Conservation (phyloP, 2,113 vertebrate genomes). For the Anser brachyrhynchus region DNA sequence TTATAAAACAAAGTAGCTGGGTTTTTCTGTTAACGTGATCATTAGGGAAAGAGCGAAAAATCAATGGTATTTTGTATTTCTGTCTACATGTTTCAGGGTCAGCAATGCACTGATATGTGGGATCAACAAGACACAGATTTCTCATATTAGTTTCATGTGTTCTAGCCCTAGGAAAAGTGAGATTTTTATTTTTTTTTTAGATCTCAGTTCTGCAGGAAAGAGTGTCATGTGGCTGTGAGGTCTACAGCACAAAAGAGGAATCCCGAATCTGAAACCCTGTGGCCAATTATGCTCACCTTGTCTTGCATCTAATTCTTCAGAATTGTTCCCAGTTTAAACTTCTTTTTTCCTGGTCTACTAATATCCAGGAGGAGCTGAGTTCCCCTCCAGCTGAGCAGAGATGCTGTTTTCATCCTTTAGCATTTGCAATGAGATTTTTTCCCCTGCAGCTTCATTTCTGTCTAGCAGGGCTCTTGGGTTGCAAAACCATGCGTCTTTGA, state of each 20-base stretch:
- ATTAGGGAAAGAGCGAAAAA: constrained; percentile 45
- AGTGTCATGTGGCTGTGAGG: not conserved
- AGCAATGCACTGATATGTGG: not conserved
- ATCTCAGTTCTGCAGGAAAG: not conserved
- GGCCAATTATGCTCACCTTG: not conserved
- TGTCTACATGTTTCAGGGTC: not conserved
- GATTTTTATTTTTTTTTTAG: not conserved
- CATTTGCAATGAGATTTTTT: not conserved
- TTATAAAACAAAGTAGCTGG: not conserved
- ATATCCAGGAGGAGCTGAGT: not conserved
- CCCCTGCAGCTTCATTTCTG: not conserved
- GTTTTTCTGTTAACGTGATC: constrained; percentile 32
- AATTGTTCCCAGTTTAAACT: not conserved
- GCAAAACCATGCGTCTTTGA: not conserved
- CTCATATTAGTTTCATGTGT: not conserved
- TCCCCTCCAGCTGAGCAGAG: not conserved
- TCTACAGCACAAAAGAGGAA: not conserved
- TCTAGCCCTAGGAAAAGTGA: not conserved
- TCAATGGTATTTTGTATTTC: constrained; percentile 9
- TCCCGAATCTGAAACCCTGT: not conserved
- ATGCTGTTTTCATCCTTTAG: not conserved
- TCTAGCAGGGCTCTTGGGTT: not conserved
- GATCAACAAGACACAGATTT: not conserved
- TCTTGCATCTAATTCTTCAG: not conserved
- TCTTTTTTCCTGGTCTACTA: not conserved